phyloP scores from a whole-genome alignment of 92 coral and sea anemone genomes.

The Anthopleura xanthogrammica region DNA sequence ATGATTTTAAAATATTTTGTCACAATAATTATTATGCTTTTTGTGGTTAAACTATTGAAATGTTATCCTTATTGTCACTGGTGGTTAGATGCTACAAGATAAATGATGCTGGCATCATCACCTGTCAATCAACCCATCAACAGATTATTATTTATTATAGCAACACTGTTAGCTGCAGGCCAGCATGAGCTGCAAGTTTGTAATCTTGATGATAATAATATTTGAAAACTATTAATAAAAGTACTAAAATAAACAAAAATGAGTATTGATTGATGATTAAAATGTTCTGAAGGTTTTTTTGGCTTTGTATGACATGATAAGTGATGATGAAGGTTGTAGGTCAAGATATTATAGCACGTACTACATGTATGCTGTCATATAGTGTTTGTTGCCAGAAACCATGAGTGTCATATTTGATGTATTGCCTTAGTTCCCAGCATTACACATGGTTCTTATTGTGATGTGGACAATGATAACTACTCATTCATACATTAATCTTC shows the following conservation, averaged over 20 bases:
- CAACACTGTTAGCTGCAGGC: neutral
- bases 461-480: neutral
- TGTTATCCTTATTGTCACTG: neutral
- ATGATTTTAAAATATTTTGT: neutral
- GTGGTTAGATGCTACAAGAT: neutral
- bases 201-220: neutral
- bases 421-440: neutral
- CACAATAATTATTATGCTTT: neutral
- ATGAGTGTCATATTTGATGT: neutral
- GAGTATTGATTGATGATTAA: neutral
- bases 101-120: conserved; percentile 1
- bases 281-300: neutral
- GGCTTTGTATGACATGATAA: too few relatives aligned
- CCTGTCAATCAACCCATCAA: neutral
- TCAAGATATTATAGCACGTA: neutral
- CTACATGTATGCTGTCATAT: too few relatives aligned
- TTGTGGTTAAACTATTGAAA: neutral
- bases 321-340: neutral
- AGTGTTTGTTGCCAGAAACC: too few relatives aligned
- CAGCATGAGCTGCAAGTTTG: neutral
- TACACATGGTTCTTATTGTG: neutral
- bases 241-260: neutral
- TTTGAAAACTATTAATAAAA: neutral
- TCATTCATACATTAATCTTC: neutral
- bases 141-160: neutral